Base-by-base conservation (phyloP, 2,113 vertebrate genomes). In the Columbina picui region DNA sequence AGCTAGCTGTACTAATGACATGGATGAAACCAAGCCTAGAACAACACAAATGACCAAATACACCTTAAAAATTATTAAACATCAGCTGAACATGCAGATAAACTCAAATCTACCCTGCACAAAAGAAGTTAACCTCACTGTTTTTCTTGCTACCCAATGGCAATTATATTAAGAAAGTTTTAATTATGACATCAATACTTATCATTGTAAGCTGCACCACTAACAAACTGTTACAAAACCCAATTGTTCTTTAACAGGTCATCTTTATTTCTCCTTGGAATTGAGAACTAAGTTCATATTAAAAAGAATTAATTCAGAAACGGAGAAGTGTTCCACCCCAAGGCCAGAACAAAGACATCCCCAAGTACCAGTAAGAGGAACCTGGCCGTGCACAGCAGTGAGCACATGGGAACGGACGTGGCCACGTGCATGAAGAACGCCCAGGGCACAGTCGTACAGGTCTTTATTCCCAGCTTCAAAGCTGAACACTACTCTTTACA, bases 401-500 rank as follows among this genome's bases (percentile, higher is more conserved):
- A 59, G 10, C 29, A 45, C 7, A 20, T 2, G 4, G 22, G 34
- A 55, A 39, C 2, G 4, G 36, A 73, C 0, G 0, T 32, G 36
- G 29, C 18, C 26, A 29, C 6, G 34, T 38, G 57, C 59, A 76
- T 2, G 10, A 64, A 49, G 55, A 56, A 17, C 0, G 5, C 27
- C 6, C 1, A 36, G 38, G 52, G 47, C 69, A 74, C 26, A 49
- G 26, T 0, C 81, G 32, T 3, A 61, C 30, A 52, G 19, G 7
- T 78, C 88, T 59, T 63, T 16, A 45, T 50, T 53, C 70, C 43
- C 65, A 59, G 47, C 43, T 78, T 87, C 60, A 52, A 43, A 89
- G 49, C 2, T 52, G 59, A 86, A 61, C 14, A 11, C 16, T n/a
- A 34, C n/a, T 56, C 39, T 73, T 56, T 4, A 36, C 9, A 82